These are phyloP conservation scores for Cryptocephalus primarius DNA, from an alignment of 2,888 invertebrate genomes.

Conservation along the genomic window DNA sequence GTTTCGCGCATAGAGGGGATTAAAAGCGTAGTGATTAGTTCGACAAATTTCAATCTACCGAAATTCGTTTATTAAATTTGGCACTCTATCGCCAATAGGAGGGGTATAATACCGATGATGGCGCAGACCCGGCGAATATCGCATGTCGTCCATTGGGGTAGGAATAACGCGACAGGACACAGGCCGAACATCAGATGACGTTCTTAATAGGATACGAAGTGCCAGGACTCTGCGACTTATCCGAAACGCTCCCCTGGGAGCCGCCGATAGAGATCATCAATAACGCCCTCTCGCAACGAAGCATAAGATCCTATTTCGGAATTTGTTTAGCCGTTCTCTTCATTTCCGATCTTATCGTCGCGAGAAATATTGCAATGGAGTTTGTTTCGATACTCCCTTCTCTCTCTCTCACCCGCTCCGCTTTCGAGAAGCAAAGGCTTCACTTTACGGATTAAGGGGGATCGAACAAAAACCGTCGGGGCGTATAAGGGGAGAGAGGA, in stretches of 20 bases:
- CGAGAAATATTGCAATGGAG: not conserved
- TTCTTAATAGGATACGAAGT: slow-evolving; percentile 26
- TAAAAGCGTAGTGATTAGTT: too few relatives aligned
- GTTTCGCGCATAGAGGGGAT: too few relatives aligned
- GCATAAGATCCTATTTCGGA: slow-evolving; percentile 13
- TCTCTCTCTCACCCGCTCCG: too few relatives aligned
- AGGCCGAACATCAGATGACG: slow-evolving; percentile 1
- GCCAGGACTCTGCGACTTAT: slow-evolving; percentile 24
- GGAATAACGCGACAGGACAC: slow-evolving; percentile 9
- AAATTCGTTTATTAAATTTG: too few relatives aligned
- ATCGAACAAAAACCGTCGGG: not conserved
- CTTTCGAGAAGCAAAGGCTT: too few relatives aligned
- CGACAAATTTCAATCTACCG: too few relatives aligned
- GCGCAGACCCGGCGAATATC: too few relatives aligned
- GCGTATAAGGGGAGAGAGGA: not conserved
- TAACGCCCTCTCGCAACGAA: slow-evolving; percentile 21
- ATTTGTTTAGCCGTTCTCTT: slow-evolving; percentile 14
- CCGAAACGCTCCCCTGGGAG: slow-evolving; percentile 22
- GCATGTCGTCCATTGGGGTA: not conserved
- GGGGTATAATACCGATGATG: too few relatives aligned
- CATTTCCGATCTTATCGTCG: slow-evolving; percentile 2
- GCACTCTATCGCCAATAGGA: too few relatives aligned
- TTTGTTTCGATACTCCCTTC: not conserved
- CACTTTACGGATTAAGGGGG: not conserved
- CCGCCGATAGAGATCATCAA: slow-evolving; percentile 25